These are phyloP conservation scores for Rhagonycha lutea DNA, from an alignment of 2,888 invertebrate genomes.

Conservation along the genomic window DNA sequence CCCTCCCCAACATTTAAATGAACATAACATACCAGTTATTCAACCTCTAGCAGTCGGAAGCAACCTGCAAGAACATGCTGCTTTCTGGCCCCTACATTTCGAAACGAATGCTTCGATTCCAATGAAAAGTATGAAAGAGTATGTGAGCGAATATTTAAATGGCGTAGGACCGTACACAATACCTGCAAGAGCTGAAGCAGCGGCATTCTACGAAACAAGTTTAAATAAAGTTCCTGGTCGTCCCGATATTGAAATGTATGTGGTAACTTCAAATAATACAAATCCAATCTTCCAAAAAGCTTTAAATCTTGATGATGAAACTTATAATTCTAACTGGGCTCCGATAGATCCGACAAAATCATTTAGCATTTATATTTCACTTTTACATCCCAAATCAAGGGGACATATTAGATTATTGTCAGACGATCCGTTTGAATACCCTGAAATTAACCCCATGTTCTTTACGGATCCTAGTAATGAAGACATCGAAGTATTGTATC, in stretches of 20 bases:
- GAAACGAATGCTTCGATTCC: constrained; percentile 25
- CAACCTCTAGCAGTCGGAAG: constrained; percentile 36
- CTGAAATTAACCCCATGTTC: constrained; percentile 70
- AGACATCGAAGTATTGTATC: constrained; percentile 59
- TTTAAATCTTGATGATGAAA: constrained; percentile 16
- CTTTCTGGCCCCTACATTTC: constrained; percentile 33
- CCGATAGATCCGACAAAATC: constrained; percentile 10
- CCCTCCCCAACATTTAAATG: constrained; percentile 33
- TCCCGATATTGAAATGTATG: constrained; percentile 29
- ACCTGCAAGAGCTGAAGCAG: constrained; percentile 15
- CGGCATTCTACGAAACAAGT: constrained; percentile 18
- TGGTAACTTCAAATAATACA: constrained; percentile 11
- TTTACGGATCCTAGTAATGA: constrained; percentile 59
- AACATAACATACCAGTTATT: constrained; percentile 32
- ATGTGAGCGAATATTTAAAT: constrained; percentile 30
- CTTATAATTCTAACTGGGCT: constrained; percentile 6
- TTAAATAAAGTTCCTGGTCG: not conserved
- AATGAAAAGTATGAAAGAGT: constrained; percentile 3
- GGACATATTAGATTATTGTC: constrained; percentile 59
- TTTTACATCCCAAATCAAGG: constrained; percentile 58
- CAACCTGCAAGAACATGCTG: constrained; percentile 38
- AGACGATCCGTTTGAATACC: constrained; percentile 64
- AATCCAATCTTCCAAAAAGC: constrained; percentile 1
- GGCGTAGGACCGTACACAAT: constrained; percentile 33
- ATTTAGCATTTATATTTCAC: constrained; percentile 53